Conservation (phyloP, 2,888 invertebrate species). For the Nebria salina region DNA sequence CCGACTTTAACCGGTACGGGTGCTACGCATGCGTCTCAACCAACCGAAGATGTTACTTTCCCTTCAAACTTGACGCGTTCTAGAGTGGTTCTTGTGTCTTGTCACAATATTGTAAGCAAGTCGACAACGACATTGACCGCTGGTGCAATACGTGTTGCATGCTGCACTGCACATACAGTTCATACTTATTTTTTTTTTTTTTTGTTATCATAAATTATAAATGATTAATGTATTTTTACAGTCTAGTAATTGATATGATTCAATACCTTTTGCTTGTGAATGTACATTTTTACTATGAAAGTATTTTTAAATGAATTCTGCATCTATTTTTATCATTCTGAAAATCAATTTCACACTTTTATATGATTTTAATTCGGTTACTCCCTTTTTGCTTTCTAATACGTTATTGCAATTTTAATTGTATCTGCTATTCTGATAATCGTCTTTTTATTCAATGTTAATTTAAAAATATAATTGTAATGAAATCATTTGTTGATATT, state of each 20-base stretch:
- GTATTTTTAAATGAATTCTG: not conserved
- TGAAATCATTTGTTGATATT: no score
- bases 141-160: slow-evolving; percentile 7
- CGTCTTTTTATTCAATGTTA: no score
- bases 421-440: no score
- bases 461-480: no score
- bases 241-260: not conserved
- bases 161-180: slow-evolving; percentile 33
- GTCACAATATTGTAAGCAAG: not conserved
- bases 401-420: not conserved
- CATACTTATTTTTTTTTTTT: not conserved
- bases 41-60: not conserved
- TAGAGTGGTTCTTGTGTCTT: not conserved
- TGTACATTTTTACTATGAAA: not conserved
- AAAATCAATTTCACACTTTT: not conserved
- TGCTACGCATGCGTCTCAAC: not conserved
- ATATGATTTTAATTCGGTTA: not conserved
- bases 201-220: not conserved
- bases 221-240: slow-evolving; percentile 10
- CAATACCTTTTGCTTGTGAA: not conserved
- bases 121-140: slow-evolving; percentile 23
- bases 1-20: not conserved
- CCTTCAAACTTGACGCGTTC: not conserved
- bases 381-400: not conserved
- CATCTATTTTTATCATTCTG: not conserved